These are phyloP conservation scores for Campoplex capitator DNA, from an alignment of 2,888 invertebrate genomes.

Conservation along the genomic window DNA sequence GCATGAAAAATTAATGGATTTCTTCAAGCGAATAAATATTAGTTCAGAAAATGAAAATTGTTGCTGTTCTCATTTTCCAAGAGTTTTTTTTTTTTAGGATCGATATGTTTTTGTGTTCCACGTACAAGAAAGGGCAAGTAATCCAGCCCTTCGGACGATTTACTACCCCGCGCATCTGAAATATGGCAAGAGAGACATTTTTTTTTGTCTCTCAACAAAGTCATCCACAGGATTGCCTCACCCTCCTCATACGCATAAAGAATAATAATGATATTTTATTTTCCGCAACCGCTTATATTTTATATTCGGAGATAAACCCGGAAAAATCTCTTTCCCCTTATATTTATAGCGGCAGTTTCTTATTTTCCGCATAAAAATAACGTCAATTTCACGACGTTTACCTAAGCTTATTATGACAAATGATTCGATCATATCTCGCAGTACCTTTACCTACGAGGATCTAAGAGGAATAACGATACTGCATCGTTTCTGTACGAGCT, in stretches of 20 bases:
- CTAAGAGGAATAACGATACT: neutral
- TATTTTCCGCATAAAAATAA: conserved; percentile 53
- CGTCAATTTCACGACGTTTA: conserved; percentile 17
- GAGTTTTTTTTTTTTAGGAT: neutral
- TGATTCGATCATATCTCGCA: conserved; percentile 13
- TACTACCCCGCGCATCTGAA: conserved; percentile 24
- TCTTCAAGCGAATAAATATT: neutral
- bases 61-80: neutral
- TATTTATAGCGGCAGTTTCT: conserved; percentile 14
- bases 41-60: neutral
- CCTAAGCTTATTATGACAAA: conserved; percentile 8
- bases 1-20: neutral
- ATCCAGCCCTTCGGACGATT: neutral
- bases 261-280: conserved; percentile 67
- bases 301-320: conserved; percentile 62
- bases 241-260: conserved; percentile 56
- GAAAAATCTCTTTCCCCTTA: conserved; percentile 40
- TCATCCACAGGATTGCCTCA: conserved; percentile 49
- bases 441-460: neutral
- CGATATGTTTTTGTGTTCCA: neutral
- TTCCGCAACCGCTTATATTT: conserved; percentile 27
- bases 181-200: conserved; percentile 49
- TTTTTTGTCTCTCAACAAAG: conserved; percentile 27
- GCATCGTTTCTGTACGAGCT: neutral
- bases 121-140: conserved; percentile 18